Conservation (phyloP, 1,140 invertebrate genomes). For the Drosophila obscura region DNA sequence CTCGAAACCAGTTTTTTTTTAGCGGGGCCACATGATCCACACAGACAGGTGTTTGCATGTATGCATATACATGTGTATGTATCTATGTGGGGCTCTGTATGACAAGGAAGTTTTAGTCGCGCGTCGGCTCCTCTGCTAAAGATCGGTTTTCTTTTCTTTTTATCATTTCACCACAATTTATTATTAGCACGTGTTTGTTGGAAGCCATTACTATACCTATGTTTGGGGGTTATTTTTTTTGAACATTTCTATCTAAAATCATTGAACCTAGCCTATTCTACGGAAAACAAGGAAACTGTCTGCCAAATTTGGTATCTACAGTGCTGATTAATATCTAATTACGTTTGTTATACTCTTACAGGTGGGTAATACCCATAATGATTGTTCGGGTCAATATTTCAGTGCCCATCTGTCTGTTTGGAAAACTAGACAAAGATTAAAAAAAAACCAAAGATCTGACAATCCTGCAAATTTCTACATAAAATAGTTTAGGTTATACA, state of each 20-base stretch:
- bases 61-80: neutral
- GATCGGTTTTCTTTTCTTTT: slow-evolving; percentile 6
- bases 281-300: neutral
- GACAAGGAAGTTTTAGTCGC: slow-evolving; percentile 60
- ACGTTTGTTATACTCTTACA: no score
- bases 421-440: no score
- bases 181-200: slow-evolving; percentile 56
- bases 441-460: no score
- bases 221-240: slow-evolving; percentile 2
- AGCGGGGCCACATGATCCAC: slow-evolving; percentile 43
- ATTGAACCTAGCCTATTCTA: neutral
- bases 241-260: slow-evolving; percentile 16
- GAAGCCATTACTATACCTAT: slow-evolving; percentile 21
- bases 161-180: slow-evolving; percentile 63
- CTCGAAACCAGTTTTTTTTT: slow-evolving; percentile 63
- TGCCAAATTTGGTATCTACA: neutral
- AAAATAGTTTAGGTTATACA: no score
- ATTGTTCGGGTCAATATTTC: no score
- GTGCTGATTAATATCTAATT: no score
- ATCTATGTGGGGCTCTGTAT: slow-evolving; percentile 7
- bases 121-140: neutral
- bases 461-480: no score
- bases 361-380: no score
- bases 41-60: slow-evolving; percentile 36
- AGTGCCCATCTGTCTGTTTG: no score